A percentile compares a stretch with the other conserved stretches of the same genome.
Evolutionary conservation across 2,113 vertebrate genomes (phyloP).

Genomic region (Entosphenus tridentatus): DNA sequence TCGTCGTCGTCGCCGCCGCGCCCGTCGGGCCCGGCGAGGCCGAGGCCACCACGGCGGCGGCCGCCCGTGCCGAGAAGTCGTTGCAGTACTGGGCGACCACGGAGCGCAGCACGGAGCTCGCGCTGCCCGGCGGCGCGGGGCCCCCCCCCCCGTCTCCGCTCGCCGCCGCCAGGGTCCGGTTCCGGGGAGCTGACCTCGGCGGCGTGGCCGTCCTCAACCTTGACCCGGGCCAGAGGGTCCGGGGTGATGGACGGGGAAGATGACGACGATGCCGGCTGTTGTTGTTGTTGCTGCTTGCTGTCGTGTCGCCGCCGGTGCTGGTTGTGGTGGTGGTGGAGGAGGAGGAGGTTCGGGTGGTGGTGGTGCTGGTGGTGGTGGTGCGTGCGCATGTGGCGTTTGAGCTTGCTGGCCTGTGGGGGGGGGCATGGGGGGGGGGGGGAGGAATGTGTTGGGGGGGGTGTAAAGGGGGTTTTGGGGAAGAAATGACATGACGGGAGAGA

Average conservation of each 20-base stretch:
- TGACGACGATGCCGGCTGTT: too few species aligned
- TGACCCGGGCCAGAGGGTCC: too few species aligned
- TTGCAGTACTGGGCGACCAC: conserved; percentile 5
- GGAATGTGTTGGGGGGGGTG: neutral
- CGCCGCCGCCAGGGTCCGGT: neutral
- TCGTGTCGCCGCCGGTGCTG: neutral
- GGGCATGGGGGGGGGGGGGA: neutral
- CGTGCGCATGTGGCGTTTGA: conserved; percentile 3
- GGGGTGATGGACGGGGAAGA: too few species aligned
- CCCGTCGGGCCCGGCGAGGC: neutral
- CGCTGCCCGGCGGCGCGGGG: neutral
- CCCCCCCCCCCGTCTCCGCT: too few species aligned
- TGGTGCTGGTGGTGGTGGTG: neutral
- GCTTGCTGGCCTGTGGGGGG: neutral
- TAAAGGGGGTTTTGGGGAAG: neutral
- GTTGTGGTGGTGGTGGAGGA: neutral
- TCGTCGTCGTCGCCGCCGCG: neutral
- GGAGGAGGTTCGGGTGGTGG: neutral
- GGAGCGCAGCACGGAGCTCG: neutral
- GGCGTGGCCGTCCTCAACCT: too few species aligned
- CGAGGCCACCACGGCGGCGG: neutral
- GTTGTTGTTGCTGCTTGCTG: too few species aligned
- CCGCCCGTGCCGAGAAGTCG: neutral
- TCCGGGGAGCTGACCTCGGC: neutral
- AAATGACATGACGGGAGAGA: neutral